Conservation (phyloP, 2,888 invertebrate genomes). For the Sarcophaga variegata region DNA sequence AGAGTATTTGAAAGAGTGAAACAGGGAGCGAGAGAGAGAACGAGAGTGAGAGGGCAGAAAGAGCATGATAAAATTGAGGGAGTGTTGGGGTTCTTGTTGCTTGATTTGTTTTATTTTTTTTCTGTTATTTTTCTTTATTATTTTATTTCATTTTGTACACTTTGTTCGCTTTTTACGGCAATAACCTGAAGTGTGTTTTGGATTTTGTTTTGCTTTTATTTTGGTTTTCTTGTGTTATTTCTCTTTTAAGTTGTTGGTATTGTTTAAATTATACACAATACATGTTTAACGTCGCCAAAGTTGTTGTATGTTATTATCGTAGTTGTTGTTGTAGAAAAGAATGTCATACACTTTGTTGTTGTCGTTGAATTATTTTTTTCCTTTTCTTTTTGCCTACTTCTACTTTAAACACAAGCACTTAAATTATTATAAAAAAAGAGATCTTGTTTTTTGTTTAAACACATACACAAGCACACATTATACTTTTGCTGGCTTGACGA, state of each 20-base stretch:
- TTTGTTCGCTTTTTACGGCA: constrained; percentile 56
- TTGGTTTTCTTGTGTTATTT: constrained; percentile 7
- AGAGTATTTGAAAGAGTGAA: constrained; percentile 3
- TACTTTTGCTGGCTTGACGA: constrained; percentile 2
- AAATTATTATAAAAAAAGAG: constrained; percentile 36
- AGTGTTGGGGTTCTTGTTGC: constrained; percentile 34
- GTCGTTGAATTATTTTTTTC: constrained; percentile 64
- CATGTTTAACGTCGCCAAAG: constrained; percentile 69
- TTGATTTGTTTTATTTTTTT: constrained; percentile 36
- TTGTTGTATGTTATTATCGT: constrained; percentile 70
- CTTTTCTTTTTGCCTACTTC: not conserved
- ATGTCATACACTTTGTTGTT: constrained; percentile 78
- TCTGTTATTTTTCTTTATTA: constrained; percentile 27
- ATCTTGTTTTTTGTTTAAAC: constrained; percentile 63
- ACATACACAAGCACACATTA: constrained; percentile 18
- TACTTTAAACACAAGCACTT: constrained; percentile 22
- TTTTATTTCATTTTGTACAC: constrained; percentile 43
- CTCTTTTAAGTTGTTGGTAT: constrained; percentile 39
- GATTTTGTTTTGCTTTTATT: constrained; percentile 52
- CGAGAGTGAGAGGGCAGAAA: constrained; percentile 3
- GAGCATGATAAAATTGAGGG: constrained; percentile 12
- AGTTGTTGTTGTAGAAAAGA: constrained; percentile 80
- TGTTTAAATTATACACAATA: constrained; percentile 28
- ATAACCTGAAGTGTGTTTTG: constrained; percentile 64
- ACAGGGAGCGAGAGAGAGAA: not conserved